These are phyloP conservation scores for Chloroceryle aenea DNA, from an alignment of 2,113 vertebrate genomes.

Conservation along the genomic window DNA sequence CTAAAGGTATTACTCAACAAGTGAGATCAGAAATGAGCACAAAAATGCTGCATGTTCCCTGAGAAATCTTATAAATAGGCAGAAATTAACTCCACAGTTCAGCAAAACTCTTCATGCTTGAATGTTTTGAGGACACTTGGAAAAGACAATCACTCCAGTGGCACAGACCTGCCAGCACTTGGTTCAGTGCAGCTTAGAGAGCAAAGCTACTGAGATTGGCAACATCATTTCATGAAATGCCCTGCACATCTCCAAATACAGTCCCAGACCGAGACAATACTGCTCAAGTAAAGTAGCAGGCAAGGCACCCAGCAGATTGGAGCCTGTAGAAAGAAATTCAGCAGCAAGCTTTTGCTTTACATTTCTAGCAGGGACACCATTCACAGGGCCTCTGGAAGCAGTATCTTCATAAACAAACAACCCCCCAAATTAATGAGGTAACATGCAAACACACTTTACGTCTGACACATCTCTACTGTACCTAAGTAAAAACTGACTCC, in stretches of 20 bases:
- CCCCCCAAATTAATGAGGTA: neutral
- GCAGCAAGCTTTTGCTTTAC: neutral
- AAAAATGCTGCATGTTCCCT: neutral
- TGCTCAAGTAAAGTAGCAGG: neutral
- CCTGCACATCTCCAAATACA: neutral
- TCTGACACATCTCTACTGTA: neutral
- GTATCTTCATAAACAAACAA: neutral
- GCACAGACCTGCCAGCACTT: fast-evolving
- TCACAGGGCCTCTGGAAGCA: neutral
- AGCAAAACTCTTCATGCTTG: neutral
- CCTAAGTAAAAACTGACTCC: conserved; percentile 1
- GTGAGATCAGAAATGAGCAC: neutral
- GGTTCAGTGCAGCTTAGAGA: neutral
- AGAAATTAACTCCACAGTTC: neutral
- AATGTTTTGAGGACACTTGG: neutral
- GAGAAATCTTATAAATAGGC: neutral
- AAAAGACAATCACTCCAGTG: neutral
- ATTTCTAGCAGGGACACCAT: neutral
- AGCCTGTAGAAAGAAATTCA: neutral
- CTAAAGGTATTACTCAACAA: conserved; percentile 4
- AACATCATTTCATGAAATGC: neutral
- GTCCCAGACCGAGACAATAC: neutral
- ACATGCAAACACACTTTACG: neutral
- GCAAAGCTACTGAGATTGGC: neutral
- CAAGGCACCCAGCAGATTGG: neutral